Conservation (phyloP, 92 coral and sea anemone species). For the Chrysogorgia sp. region DNA sequence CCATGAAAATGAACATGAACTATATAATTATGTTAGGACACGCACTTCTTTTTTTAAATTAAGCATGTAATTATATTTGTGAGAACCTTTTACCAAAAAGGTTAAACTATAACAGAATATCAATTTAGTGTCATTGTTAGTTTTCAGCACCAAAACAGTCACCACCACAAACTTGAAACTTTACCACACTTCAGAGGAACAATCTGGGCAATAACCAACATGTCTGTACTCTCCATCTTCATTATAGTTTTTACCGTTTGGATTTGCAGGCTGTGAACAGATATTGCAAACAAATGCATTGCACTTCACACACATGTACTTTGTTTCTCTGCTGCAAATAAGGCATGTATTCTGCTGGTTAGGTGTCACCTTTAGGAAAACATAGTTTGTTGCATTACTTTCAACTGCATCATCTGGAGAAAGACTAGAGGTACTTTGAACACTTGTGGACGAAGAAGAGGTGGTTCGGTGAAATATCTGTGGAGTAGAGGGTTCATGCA, state of each 20-base stretch:
- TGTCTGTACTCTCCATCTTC: neutral
- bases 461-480: neutral
- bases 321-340: neutral
- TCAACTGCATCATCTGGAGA: neutral
- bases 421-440: neutral
- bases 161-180: no score
- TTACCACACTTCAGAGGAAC: neutral
- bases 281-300: neutral
- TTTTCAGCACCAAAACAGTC: neutral
- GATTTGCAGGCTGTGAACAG: neutral
- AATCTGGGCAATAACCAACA: neutral
- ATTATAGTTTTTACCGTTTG: neutral
- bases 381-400: neutral
- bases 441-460: neutral
- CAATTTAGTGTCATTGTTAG: neutral
- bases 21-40: no score
- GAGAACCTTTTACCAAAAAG: no score
- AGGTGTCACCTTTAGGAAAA: neutral
- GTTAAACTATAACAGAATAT: no score
- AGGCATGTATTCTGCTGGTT: neutral
- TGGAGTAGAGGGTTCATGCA: neutral
- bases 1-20: no score
- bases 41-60: no score
- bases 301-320: conserved; percentile 8
- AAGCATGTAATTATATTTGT: no score